Evolutionary conservation across 1,140 invertebrate species (phyloP).

Genomic region (Drosophila auraria): DNA sequence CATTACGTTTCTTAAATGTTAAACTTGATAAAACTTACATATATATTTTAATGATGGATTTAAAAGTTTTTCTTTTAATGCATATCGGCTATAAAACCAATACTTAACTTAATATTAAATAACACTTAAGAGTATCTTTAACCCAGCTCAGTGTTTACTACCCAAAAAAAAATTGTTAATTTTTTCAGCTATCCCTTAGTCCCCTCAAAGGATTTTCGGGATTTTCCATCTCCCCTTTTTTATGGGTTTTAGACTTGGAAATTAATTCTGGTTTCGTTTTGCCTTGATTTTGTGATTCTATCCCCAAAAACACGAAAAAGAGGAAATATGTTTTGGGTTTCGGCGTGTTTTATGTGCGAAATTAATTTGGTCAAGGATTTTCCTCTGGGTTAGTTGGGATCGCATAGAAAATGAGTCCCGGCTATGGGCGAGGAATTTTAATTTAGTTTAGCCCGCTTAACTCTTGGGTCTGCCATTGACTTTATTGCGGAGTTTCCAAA

Average conservation of each 20-base stretch:
- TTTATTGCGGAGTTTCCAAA: slow-evolving; percentile 2
- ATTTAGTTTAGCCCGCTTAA: slow-evolving; percentile 36
- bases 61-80: neutral
- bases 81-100: no score
- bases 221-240: slow-evolving; percentile 28
- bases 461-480: slow-evolving; percentile 16
- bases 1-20: neutral
- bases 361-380: slow-evolving; percentile 48
- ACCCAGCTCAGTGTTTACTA: neutral
- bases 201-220: slow-evolving; percentile 41
- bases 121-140: neutral
- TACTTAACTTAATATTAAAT: neutral
- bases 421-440: slow-evolving; percentile 34
- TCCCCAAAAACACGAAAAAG: slow-evolving; percentile 9
- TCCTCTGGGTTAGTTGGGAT: slow-evolving; percentile 41
- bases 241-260: slow-evolving; percentile 44
- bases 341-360: slow-evolving; percentile 47
- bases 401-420: slow-evolving; percentile 35
- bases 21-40: neutral
- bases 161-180: slow-evolving; percentile 20
- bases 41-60: no score
- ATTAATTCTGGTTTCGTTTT: slow-evolving; percentile 53
- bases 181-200: slow-evolving; percentile 17
- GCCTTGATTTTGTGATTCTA: slow-evolving; percentile 55
- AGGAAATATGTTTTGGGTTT: slow-evolving; percentile 41